Percentiles rank a stretch among this genome's conserved stretches.
Evolutionary conservation across 2,888 invertebrate species (phyloP).

Genomic region (Lasius fuliginosus): DNA sequence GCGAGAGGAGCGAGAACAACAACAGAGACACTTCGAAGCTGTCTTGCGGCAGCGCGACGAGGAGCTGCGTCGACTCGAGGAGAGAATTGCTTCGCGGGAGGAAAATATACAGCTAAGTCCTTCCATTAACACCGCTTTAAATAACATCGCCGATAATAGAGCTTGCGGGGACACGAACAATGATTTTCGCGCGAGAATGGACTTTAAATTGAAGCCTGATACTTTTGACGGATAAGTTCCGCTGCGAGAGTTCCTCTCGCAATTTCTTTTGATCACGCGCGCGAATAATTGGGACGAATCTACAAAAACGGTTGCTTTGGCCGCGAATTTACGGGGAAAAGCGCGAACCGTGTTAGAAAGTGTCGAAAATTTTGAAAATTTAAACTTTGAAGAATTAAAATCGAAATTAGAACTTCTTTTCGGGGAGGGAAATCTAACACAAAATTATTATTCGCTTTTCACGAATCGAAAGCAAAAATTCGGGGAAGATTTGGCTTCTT

Average conservation of each 20-base stretch:
- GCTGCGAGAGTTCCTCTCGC: not conserved
- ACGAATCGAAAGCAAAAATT: not conserved
- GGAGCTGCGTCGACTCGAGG: not conserved
- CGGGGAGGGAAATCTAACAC: not conserved
- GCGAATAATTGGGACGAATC: not conserved
- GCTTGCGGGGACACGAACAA: not conserved
- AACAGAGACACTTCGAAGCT: not conserved
- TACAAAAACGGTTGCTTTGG: not conserved
- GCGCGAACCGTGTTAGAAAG: not conserved
- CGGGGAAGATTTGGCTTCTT: not conserved
- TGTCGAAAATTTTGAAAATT: not conserved
- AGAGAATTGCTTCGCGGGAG: not conserved
- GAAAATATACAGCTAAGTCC: not conserved
- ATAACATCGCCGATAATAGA: not conserved
- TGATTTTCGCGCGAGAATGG: not conserved
- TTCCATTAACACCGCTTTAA: not conserved
- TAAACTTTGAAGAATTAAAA: not conserved
- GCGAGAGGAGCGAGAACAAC: no score
- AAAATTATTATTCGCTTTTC: not conserved
- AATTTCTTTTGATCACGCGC: constrained; percentile 9
- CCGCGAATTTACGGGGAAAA: not conserved
- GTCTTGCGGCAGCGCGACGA: not conserved
- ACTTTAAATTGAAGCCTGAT: not conserved
- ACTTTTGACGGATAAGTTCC: not conserved
- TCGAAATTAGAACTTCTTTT: not conserved